These are phyloP conservation scores for Ara ararauna DNA, from an alignment of 2,797 vertebrate genomes.

Conservation along the genomic window DNA sequence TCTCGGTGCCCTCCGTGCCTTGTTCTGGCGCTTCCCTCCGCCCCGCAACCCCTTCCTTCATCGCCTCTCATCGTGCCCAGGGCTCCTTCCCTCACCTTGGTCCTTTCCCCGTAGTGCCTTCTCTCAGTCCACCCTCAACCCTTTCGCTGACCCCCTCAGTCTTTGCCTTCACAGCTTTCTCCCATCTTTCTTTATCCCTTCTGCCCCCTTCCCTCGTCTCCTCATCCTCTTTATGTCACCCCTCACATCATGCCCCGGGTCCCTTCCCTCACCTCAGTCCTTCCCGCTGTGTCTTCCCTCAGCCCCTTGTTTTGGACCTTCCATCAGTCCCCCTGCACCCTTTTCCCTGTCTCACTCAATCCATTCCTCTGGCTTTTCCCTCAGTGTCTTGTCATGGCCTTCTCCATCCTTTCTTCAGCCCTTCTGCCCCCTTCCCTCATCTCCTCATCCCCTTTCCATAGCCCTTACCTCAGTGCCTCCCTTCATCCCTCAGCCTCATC, in stretches of 20 bases:
- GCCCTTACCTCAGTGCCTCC: not conserved
- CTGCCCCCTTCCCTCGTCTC: not conserved
- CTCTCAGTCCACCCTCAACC: not conserved
- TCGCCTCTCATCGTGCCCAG: not conserved
- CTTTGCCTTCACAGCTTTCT: not conserved
- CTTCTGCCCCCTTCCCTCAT: not conserved
- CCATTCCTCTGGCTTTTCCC: not conserved
- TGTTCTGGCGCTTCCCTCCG: not conserved
- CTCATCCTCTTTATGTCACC: not conserved
- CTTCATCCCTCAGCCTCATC: not conserved
- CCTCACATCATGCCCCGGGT: too few species aligned
- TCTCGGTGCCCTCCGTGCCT: fast-evolving
- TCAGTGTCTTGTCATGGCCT: not conserved
- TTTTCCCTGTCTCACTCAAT: not conserved
- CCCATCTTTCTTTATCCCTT: not conserved
- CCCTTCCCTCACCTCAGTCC: not conserved
- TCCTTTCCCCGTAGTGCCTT: not conserved
- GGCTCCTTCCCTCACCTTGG: not conserved
- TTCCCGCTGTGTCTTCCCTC: not conserved
- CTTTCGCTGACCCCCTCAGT: not conserved
- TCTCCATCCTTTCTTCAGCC: not conserved
- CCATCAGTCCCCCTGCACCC: not conserved
- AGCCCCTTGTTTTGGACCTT: not conserved
- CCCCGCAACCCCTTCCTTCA: not conserved
- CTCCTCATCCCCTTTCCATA: not conserved